Base-by-base conservation (phyloP, 2,113 vertebrate species). In the Mesitornis unicolor region DNA sequence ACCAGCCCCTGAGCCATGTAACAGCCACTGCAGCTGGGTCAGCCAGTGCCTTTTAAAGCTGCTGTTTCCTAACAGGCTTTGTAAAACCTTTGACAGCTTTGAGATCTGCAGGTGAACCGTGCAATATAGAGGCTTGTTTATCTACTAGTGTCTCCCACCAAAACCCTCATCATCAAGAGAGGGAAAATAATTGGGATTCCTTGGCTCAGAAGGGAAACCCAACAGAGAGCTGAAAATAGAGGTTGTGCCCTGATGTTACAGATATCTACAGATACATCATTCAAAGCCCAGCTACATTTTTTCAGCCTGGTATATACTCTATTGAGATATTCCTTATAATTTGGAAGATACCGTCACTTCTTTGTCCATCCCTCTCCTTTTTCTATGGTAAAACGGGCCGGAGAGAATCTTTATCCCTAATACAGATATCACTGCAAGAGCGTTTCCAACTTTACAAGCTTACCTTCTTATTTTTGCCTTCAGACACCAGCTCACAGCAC, bases 401-500 rank as follows among this genome's bases (percentile, higher is more conserved):
- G 1, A 35, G 29, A 73, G 13, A 45, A 82, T 63, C 65, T 68
- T 56, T 60, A 57, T 56, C 43, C 40, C 54, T 22, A 42, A 53
- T 14, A 67, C 74, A 80, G 63, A 38, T 51, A 83, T 33, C 51
- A 19, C 64, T 71, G 76, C 77, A 91, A 64, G 70, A 87, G 21
- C 26, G 57, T 48, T 87, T 85, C 83, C 64, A 92, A 33, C 40
- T 70, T 85, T 10, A 64, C 0, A 10, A 81, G 80, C 87, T 96
- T 94, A 76, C 90, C 73, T 64, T 73, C 82, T 88, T 40, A 43
- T 92, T 94, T 86, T 95, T 86, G 80, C 92, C 56, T 88, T 90
- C 93, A 96, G 90, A 93, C 87, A 50, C 12, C 83, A 74, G 79
- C 89, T 95, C 82, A 6, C 78, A 94, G 70, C 93, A 90, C 68